Percentiles rank a stretch among this genome's conserved stretches.
phyloP scores from a whole-genome alignment of 2,797 vertebrate genomes.

The Florisuga fusca region DNA sequence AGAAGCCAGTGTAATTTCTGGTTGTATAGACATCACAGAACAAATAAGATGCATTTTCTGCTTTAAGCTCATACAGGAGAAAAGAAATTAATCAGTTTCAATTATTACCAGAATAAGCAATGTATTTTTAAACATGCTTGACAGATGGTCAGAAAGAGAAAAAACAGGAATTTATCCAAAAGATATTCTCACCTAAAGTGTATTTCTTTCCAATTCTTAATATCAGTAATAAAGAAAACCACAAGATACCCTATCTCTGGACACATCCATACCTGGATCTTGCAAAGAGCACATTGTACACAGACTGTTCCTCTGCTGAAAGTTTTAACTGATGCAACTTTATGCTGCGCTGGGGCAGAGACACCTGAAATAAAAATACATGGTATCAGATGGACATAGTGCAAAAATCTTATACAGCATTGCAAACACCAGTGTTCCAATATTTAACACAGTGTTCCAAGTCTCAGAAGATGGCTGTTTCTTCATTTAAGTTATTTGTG shows the following conservation, averaged over 20 bases:
- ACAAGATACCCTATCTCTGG: background rate
- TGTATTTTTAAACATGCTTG: background rate
- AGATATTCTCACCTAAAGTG: background rate
- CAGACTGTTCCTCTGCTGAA: constrained; percentile 86
- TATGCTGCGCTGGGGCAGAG: constrained; percentile 84
- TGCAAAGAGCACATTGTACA: constrained; percentile 91
- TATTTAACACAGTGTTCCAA: background rate
- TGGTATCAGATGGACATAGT: background rate
- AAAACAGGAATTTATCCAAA: background rate
- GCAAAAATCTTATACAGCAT: background rate
- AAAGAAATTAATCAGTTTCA: background rate
- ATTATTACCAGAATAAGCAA: background rate
- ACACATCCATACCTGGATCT: constrained; percentile 86
- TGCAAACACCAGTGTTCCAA: background rate
- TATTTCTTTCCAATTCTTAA: background rate
- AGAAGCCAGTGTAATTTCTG: background rate
- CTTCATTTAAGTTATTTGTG: background rate
- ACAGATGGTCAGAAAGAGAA: background rate
- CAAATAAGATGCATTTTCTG: background rate
- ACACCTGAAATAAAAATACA: constrained; percentile 78
- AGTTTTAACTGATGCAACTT: constrained; percentile 87
- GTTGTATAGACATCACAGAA: background rate
- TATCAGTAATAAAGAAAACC: background rate
- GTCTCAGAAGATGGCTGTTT: background rate
- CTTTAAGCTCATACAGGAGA: background rate